Evolutionary conservation across 2,888 invertebrate genomes (phyloP), one percentile per base, ranked within the genome.

Genomic region (Holacanthella duospinosa): DNA sequence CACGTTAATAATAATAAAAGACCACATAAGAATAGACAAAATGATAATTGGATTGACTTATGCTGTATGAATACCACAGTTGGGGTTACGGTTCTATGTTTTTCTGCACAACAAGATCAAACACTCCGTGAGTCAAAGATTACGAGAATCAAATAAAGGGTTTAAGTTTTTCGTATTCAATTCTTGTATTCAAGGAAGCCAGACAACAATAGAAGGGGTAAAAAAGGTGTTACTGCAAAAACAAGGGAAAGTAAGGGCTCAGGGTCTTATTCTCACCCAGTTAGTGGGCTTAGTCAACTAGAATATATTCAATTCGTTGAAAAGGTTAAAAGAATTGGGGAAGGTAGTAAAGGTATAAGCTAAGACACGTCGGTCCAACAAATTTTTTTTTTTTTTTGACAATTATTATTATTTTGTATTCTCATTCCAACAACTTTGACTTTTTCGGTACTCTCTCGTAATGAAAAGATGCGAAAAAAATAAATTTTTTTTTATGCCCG

Each of bases 41-140:
- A 48, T 48, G 48, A 48, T 48, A 48, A 48, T 48, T 48, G 48
- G 48, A 48, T 48, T 48, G 48, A 48, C 48, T 48, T 48, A 36
- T 36, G 36, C 36, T 36, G 9, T 48, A 21, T 48, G 19, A 9
- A 48, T n/a, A 21, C 48, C 48, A 48, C 48, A 21, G 21, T 21
- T 48, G 48, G 48, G 48, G 48, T 48, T 48, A 48, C 21, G 12
- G 36, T 21, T 21, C 48, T 21, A 48, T 48, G 48, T 48, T 48
- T n/a, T 48, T 48, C 48, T 9, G 21, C 48, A 21, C 48, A 36
- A 36, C 36, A 48, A 48, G 48, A n/a, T 48, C 48, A 48, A 48
- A 48, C 48, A 48, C 21, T 48, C 12, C 36, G 36, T 36, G 36
- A 48, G 21, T n/a, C 48, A n/a, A 48, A 21, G 21, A 48, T 12